These are phyloP conservation scores for Polyploca ridens DNA, from an alignment of 2,888 invertebrate genomes.

Conservation along the genomic window DNA sequence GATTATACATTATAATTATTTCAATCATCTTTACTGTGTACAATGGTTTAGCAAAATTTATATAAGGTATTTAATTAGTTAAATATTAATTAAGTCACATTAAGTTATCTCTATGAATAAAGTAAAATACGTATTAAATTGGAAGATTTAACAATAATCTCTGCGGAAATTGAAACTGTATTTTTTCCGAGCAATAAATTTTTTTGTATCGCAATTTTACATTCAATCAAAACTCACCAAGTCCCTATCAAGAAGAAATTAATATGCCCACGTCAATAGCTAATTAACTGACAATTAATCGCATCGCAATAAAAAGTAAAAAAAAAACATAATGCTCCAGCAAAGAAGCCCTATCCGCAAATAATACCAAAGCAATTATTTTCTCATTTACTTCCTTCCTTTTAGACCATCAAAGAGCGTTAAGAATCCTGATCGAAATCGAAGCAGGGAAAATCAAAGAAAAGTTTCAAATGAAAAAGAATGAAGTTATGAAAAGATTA, in stretches of 20 bases:
- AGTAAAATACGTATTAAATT: not conserved
- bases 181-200: not conserved
- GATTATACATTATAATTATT: too few species aligned
- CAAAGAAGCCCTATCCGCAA: conserved; percentile 62
- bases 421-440: conserved; percentile 72
- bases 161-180: conserved; percentile 7
- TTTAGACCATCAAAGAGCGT: conserved; percentile 59
- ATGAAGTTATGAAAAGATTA: conserved; percentile 55
- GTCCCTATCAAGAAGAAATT: conserved; percentile 8
- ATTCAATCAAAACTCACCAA: conserved; percentile 7
- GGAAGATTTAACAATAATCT: not conserved
- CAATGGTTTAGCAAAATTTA: too few species aligned
- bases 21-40: too few species aligned
- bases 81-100: too few species aligned
- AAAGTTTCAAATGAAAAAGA: conserved; percentile 53
- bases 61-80: too few species aligned
- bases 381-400: conserved; percentile 70
- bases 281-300: conserved; percentile 63
- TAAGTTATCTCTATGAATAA: too few species aligned
- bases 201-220: not conserved
- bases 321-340: conserved; percentile 37
- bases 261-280: conserved; percentile 35
- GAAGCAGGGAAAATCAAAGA: conserved; percentile 70
- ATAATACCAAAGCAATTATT: conserved; percentile 75
- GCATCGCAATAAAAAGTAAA: conserved; percentile 24